phyloP scores from a whole-genome alignment of 2,797 vertebrate species.

The Eulemur mongoz region DNA sequence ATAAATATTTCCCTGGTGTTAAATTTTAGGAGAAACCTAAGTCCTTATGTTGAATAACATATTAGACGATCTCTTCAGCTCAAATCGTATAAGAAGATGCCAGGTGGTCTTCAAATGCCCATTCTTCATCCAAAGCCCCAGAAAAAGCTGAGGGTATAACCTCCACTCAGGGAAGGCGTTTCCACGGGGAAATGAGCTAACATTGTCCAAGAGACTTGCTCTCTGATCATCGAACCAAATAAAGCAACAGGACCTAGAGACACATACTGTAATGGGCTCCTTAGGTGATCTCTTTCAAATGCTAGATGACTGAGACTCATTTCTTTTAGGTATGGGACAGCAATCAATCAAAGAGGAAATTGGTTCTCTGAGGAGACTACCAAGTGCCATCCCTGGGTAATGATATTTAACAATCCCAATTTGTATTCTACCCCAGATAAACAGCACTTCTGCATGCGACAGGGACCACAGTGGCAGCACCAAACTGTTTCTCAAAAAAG shows the following conservation, averaged over 20 bases:
- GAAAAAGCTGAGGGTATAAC: neutral
- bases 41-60: neutral
- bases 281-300: neutral
- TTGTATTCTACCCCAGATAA: neutral
- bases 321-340: neutral
- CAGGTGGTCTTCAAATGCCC: neutral
- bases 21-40: neutral
- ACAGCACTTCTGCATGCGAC: neutral
- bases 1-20: neutral
- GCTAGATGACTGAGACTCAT: neutral
- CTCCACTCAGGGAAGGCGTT: neutral
- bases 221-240: neutral
- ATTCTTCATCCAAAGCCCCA: neutral
- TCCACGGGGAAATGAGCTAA: neutral
- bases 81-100: neutral
- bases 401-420: neutral
- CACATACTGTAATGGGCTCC: neutral
- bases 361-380: neutral
- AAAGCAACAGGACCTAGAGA: neutral
- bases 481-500: neutral
- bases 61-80: neutral
- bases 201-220: fast-evolving
- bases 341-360: neutral
- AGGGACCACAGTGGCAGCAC: neutral
- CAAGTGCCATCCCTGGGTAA: neutral